A percentile compares a stretch with the other conserved stretches of the same genome.
Conservation (phyloP, 1,140 invertebrate genomes). For the Ectropis grisescens region DNA sequence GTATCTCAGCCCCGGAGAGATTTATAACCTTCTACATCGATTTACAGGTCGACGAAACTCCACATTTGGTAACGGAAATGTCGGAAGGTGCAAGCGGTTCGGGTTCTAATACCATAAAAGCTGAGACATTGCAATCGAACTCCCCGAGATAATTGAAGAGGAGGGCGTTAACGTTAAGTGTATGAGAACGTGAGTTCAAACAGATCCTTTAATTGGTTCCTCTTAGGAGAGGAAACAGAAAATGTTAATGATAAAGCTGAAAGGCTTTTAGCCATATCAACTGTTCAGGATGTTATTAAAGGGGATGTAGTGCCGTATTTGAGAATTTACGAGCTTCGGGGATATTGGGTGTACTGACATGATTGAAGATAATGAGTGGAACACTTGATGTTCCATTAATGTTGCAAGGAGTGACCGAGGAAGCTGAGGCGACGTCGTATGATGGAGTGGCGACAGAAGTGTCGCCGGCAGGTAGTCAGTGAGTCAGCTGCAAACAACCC, state of each 20-base stretch:
- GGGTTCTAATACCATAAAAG: conserved; percentile 30
- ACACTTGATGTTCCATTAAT: conserved; percentile 42
- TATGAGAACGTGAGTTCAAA: conserved; percentile 15
- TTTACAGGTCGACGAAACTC: conserved; percentile 52
- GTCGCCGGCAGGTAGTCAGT: conserved; percentile 45
- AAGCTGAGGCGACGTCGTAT: conserved; percentile 43
- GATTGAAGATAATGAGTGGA: conserved; percentile 24
- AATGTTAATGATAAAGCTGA: conserved; percentile 22
- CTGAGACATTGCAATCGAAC: conserved; percentile 19
- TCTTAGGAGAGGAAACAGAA: conserved; percentile 15
- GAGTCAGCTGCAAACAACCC: conserved; percentile 35
- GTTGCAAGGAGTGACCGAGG: conserved; percentile 42
- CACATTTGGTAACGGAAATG: conserved; percentile 48
- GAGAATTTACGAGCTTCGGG: conserved; percentile 9
- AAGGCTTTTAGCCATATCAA: conserved; percentile 16
- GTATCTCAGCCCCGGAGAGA: conserved; percentile 42
- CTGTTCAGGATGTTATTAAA: conserved; percentile 8
- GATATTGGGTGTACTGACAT: conserved; percentile 19
- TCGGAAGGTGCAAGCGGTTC: conserved; percentile 32
- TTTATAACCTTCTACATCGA: conserved; percentile 52
- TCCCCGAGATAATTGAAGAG: conserved; percentile 27
- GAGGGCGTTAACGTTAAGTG: conserved; percentile 15
- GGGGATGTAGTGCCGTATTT: not conserved
- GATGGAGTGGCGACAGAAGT: conserved; percentile 40
- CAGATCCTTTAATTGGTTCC: conserved; percentile 13